phyloP scores from a whole-genome alignment of 2,888 invertebrate genomes.

The Argynnis bischoffii region DNA sequence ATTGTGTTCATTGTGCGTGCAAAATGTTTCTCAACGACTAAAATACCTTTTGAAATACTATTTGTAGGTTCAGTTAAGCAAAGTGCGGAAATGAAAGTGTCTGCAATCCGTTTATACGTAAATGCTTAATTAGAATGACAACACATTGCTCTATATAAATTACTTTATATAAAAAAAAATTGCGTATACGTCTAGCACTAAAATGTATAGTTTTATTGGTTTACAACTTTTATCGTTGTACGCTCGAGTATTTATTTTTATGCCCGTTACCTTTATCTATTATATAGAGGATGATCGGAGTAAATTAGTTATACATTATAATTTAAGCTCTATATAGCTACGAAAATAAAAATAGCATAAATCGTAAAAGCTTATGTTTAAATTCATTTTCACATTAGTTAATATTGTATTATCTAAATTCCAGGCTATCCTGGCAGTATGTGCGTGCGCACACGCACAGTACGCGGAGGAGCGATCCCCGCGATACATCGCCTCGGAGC shows the following conservation, averaged over 20 bases:
- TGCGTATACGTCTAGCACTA: too few species aligned
- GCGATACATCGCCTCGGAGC: conserved; percentile 78
- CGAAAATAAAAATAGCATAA: too few species aligned
- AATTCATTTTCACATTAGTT: not conserved
- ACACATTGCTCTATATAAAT: conserved; percentile 1
- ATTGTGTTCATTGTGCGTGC: conserved; percentile 33
- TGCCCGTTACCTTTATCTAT: too few species aligned
- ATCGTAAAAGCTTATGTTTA: not conserved
- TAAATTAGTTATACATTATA: too few species aligned
- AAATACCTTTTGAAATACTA: conserved; percentile 26
- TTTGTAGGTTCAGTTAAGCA: conserved; percentile 26
- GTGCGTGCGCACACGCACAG: conserved; percentile 62
- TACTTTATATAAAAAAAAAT: not conserved
- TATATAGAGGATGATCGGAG: too few species aligned
- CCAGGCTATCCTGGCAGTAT: conserved; percentile 50
- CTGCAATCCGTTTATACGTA: conserved; percentile 10
- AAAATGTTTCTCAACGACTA: conserved; percentile 25
- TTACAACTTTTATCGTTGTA: too few species aligned
- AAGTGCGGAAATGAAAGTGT: conserved; percentile 25
- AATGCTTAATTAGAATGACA: conserved; percentile 19
- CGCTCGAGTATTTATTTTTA: too few species aligned
- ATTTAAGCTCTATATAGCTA: too few species aligned
- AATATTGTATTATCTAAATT: conserved; percentile 20
- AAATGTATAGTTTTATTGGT: too few species aligned
- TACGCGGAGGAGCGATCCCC: conserved; percentile 72